These are phyloP conservation scores for Micronisus gabar DNA, from an alignment of 2,113 vertebrate genomes.

Conservation along the genomic window DNA sequence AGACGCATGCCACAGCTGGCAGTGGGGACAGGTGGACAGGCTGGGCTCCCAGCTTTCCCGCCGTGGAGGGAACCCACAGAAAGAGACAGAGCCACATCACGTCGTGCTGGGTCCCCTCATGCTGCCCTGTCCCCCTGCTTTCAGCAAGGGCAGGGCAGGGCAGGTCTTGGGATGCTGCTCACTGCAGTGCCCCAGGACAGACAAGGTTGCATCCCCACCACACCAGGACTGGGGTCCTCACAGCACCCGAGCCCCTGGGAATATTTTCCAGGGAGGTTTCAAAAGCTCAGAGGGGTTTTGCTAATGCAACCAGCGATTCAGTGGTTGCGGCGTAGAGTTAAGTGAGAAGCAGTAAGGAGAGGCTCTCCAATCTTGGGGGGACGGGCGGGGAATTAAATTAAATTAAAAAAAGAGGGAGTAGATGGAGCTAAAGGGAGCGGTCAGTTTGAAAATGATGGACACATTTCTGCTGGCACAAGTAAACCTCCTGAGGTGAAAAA, in stretches of 20 bases:
- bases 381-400: neutral
- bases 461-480: neutral
- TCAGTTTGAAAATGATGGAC: neutral
- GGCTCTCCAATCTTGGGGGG: too few species aligned
- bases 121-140: neutral
- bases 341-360: neutral
- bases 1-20: rapidly evolving
- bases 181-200: too few species aligned
- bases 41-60: neutral
- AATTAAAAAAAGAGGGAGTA: neutral
- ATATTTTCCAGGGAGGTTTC: neutral
- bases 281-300: neutral
- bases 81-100: neutral
- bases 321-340: rapidly evolving
- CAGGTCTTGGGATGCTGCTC: neutral
- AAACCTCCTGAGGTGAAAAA: neutral
- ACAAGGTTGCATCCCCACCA: neutral
- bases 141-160: neutral
- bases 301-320: neutral
- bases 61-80: rapidly evolving
- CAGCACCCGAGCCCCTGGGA: neutral
- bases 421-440: neutral
- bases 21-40: rapidly evolving
- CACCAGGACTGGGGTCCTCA: rapidly evolving
- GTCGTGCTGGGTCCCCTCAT: neutral